These are phyloP conservation scores for Andrena minutula DNA, from an alignment of 2,888 invertebrate genomes.

Conservation along the genomic window DNA sequence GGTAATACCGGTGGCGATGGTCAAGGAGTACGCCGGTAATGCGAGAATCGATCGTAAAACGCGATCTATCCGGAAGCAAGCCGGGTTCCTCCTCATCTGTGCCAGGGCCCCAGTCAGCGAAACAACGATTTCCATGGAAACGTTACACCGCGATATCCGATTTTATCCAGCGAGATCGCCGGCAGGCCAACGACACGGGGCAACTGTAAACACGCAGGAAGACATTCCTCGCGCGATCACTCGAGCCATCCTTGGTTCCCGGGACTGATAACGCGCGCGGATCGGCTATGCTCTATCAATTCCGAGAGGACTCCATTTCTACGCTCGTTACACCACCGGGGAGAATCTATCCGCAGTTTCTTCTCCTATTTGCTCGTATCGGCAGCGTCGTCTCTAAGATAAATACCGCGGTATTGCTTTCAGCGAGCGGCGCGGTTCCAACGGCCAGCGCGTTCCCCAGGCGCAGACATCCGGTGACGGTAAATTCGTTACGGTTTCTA, in stretches of 20 bases:
- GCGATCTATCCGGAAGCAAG: constrained; percentile 34
- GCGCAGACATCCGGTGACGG: constrained; percentile 33
- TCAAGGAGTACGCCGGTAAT: constrained; percentile 17
- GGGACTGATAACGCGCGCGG: constrained; percentile 9
- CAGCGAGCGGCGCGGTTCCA: constrained; percentile 3
- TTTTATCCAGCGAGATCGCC: constrained; percentile 29
- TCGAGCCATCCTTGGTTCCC: background rate
- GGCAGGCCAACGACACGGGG: constrained; percentile 16
- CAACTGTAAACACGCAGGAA: constrained; percentile 1
- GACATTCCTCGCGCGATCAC: background rate
- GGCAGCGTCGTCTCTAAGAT: background rate
- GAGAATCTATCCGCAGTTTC: background rate
- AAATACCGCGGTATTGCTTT: background rate
- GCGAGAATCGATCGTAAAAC: constrained; percentile 25
- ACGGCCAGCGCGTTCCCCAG: constrained; percentile 13
- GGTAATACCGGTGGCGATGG: constrained; percentile 23
- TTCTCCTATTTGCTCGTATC: background rate
- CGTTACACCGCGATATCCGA: constrained; percentile 35
- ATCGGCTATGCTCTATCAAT: constrained; percentile 30
- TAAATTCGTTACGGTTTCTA: constrained; percentile 42
- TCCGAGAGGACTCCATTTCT: constrained; percentile 11
- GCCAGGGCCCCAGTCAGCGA: background rate
- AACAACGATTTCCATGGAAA: constrained; percentile 27
- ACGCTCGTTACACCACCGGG: background rate
- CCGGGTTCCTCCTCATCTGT: background rate